Conservation (phyloP, 1,140 invertebrate species). For the Mesaphorura yosii region DNA sequence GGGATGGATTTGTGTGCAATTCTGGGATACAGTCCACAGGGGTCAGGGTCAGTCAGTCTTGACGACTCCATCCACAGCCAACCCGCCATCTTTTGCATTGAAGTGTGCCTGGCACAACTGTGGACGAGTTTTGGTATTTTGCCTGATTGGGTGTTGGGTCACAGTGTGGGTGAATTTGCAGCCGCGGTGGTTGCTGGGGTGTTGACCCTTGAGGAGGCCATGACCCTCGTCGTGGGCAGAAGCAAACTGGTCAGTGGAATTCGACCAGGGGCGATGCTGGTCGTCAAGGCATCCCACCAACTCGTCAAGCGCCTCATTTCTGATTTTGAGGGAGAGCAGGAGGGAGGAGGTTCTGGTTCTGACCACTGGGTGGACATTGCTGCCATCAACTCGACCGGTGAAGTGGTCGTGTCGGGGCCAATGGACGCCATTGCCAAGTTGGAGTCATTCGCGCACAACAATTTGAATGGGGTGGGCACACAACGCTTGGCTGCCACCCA, state of each 20-base stretch:
- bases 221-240: conserved; percentile 10
- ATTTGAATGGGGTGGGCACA: conserved; percentile 7
- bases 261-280: conserved; percentile 16
- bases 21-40: not conserved
- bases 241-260: conserved; percentile 13
- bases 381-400: conserved; percentile 11
- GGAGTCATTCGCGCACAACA: not conserved
- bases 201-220: conserved; percentile 12
- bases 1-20: not conserved
- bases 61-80: conserved; percentile 20
- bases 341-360: too few species aligned
- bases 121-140: conserved; percentile 19
- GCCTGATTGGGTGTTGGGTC: conserved; percentile 20
- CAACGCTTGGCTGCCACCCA: conserved; percentile 2
- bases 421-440: not conserved
- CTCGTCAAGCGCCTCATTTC: conserved; percentile 2
- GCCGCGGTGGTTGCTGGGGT: conserved; percentile 15
- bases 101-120: conserved; percentile 11
- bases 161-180: conserved; percentile 23
- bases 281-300: conserved; percentile 6
- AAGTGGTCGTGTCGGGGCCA: conserved; percentile 14
- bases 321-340: conserved; percentile 9
- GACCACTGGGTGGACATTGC: conserved; percentile 10
- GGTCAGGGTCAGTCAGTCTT: not conserved
- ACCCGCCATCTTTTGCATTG: conserved; percentile 22